phyloP scores from a whole-genome alignment of 2,797 vertebrate genomes.

The Myiotriccus ornatus region DNA sequence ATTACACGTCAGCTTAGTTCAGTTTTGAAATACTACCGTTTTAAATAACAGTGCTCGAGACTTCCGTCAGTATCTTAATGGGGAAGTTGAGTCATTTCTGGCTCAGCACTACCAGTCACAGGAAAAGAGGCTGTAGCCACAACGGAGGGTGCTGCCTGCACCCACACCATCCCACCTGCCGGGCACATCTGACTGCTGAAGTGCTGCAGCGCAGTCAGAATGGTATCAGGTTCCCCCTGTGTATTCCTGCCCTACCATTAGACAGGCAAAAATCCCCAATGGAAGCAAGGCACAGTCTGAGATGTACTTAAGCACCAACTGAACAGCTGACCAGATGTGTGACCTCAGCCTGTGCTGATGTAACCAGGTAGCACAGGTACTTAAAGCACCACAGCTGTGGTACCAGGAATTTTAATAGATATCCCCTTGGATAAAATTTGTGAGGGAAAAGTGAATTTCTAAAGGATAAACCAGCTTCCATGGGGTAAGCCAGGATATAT shows the following conservation, averaged over 20 bases:
- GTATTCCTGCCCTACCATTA: not conserved
- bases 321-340: not conserved
- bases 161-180: not conserved
- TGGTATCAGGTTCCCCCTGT: rapidly evolving
- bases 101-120: not conserved
- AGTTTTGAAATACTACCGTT: not conserved
- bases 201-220: rapidly evolving
- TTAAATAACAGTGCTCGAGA: not conserved
- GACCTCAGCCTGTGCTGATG: not conserved
- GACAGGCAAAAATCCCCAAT: not conserved
- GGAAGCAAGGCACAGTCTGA: not conserved
- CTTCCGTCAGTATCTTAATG: rapidly evolving
- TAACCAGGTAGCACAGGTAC: rapidly evolving
- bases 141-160: not conserved
- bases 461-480: not conserved
- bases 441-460: not conserved
- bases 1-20: not conserved
- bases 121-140: not conserved
- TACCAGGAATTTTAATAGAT: not conserved
- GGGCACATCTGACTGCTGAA: not conserved
- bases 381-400: not conserved
- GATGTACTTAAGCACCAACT: rapidly evolving
- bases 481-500: not conserved
- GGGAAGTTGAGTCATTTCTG: not conserved
- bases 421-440: not conserved